Base-by-base conservation (phyloP, 2,797 vertebrate species). In the Thamnophis elegans region DNA sequence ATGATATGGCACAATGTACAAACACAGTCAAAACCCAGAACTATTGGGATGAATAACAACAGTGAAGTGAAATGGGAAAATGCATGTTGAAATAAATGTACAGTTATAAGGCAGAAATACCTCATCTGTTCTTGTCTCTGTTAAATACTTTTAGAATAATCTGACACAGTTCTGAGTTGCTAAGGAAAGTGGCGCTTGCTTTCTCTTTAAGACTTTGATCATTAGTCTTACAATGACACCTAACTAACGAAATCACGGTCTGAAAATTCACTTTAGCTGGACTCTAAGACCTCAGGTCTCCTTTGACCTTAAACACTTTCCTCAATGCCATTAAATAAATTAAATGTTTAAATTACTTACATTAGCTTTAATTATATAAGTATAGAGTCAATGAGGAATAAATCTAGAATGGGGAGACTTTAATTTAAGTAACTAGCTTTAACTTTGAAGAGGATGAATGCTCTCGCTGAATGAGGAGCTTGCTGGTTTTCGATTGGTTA, bases 251-350 rank as follows among this genome's bases (percentile, higher is more conserved):
- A 89, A 94, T 90, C 85, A 94, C 60, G 89, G 94, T 60, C 91
- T 95, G 92, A 88, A 95, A 96, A 93, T 96, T 82, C 91, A 91
- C 85, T 96, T 96, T 93, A 93, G 91, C 2, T 56, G 91, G 25
- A 95, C 89, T 96, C 65, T 92, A 94, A 53, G 87, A 96, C 92
- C 95, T 96, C 82, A 93, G 91, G 93, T 96, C 95, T 97, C 91
- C 95, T 95, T 96, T 96, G 94, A 96, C 94, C 95, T 96, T 96
- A 96, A 95, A 91, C 92, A 95, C 93, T 95, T 93, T 95, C 91
- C 96, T 96, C 94, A 94, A 96, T 96, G 89, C 90, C 94, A 95
- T 97, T 96, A 95, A 95, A 96, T 96, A 96, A 97, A 97, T 96
- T 95, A 93, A 96, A 97, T 95, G 88, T 97, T 96, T 96, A 96